These are phyloP conservation scores for Intellagama lesueurii DNA, from an alignment of 2,797 vertebrate genomes.

Conservation along the genomic window DNA sequence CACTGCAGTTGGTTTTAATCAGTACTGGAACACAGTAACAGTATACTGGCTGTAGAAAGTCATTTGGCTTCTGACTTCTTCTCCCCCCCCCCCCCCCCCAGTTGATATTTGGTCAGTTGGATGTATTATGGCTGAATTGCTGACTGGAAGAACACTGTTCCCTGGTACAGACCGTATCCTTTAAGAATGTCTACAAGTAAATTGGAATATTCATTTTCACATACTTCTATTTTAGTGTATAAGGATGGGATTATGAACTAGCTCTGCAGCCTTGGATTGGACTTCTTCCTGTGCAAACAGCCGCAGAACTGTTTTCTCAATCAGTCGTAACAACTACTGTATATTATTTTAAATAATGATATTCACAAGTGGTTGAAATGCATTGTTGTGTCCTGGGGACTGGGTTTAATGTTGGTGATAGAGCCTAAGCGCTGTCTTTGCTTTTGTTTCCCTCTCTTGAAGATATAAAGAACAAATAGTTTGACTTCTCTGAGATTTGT, in stretches of 20 bases:
- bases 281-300: background rate
- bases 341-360: background rate
- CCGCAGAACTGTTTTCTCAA: background rate
- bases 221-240: background rate
- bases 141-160: constrained; percentile 96
- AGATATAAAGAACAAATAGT: background rate
- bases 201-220: constrained; percentile 23
- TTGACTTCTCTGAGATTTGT: constrained; percentile 10
- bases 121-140: constrained; percentile 98
- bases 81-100: constrained; percentile 69
- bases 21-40: background rate
- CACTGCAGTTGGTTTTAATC: constrained; percentile 2
- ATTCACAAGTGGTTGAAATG: constrained; percentile 3
- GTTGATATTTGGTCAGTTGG: constrained; percentile 99
- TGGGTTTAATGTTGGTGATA: background rate
- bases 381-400: background rate
- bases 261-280: background rate
- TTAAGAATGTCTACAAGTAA: constrained; percentile 66
- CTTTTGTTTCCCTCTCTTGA: background rate
- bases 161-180: constrained; percentile 99
- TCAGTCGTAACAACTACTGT: background rate
- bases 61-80: background rate
- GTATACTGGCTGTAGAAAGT: background rate
- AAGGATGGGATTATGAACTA: constrained; percentile 15
- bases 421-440: background rate